Conservation (phyloP, 2,113 vertebrate species). For the Tangachromis dhanisi region DNA sequence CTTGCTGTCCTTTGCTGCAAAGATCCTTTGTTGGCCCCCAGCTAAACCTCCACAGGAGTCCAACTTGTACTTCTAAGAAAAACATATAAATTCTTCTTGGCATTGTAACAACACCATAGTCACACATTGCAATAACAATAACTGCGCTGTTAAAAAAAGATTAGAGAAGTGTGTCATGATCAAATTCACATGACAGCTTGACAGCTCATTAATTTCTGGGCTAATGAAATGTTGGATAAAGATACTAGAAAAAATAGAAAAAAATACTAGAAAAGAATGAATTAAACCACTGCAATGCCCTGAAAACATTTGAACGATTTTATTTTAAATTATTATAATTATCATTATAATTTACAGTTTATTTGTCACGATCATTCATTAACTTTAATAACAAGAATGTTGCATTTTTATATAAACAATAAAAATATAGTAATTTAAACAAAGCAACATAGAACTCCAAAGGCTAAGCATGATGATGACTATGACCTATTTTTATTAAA, state of each 20-base stretch:
- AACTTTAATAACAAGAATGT: not conserved
- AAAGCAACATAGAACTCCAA: not conserved
- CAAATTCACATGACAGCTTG: not conserved
- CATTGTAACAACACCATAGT: not conserved
- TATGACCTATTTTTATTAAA: not conserved
- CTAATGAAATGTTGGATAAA: not conserved
- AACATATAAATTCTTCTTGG: not conserved
- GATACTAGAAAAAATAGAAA: not conserved
- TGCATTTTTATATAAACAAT: not conserved
- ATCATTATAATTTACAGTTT: not conserved
- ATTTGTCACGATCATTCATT: not conserved
- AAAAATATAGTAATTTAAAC: not conserved
- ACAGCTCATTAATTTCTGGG: conserved; percentile 16
- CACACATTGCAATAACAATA: not conserved
- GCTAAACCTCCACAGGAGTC: not conserved
- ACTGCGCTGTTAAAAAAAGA: not conserved
- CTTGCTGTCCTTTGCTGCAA: not conserved
- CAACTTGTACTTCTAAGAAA: not conserved
- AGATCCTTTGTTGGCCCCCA: not conserved
- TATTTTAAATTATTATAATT: not conserved
- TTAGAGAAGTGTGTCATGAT: conserved; percentile 5
- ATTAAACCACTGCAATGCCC: not conserved
- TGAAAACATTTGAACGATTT: not conserved
- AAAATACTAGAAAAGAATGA: not conserved
- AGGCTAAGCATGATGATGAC: not conserved